Evolutionary conservation across 35 echinoderm and acorn worm genomes (phyloP).

Genomic region (Anneissia japonica): DNA sequence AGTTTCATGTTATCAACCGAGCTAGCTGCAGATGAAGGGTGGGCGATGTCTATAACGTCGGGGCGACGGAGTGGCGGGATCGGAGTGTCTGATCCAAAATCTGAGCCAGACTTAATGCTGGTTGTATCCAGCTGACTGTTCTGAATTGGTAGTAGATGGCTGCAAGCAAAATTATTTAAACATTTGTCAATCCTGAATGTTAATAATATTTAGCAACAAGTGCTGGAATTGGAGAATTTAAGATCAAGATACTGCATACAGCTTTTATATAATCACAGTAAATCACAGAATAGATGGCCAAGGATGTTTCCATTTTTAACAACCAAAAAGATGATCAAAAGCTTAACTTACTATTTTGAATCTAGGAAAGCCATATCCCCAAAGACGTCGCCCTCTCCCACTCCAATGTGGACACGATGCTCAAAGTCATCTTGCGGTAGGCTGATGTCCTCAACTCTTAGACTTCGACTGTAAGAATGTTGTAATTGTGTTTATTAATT

Average conservation of each 20-base stretch:
- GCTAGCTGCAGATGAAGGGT: neutral
- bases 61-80: neutral
- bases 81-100: neutral
- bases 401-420: constrained; percentile 1
- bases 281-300: too few species aligned
- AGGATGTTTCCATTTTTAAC: too few species aligned
- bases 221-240: too few species aligned
- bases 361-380: constrained; percentile 9
- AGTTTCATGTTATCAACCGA: neutral
- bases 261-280: too few species aligned
- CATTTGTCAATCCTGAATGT: too few species aligned
- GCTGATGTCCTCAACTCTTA: neutral
- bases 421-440: constrained; percentile 4
- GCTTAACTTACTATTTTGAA: constrained; percentile 8
- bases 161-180: neutral
- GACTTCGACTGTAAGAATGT: neutral
- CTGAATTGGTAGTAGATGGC: neutral
- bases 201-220: too few species aligned
- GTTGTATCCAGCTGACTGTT: neutral
- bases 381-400: neutral
- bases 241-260: too few species aligned
- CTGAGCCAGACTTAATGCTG: neutral
- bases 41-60: neutral
- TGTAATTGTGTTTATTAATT: too few species aligned
- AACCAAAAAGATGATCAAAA: too few species aligned